Evolutionary conservation across 2,888 invertebrate species (phyloP).

Genomic region (Aleiodes testaceus): DNA sequence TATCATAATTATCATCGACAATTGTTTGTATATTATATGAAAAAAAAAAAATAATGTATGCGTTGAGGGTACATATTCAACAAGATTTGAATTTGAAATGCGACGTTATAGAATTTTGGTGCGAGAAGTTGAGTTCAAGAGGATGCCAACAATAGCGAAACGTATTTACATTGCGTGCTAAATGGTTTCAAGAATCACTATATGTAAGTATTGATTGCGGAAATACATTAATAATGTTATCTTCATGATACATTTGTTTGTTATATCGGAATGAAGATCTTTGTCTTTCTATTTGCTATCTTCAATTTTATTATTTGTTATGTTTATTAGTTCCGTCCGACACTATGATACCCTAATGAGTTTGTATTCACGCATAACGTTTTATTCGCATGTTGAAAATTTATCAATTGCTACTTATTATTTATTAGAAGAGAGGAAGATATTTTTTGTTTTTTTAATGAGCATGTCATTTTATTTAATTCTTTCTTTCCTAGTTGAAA

Average conservation of each 20-base stretch:
- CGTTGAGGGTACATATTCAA: background rate
- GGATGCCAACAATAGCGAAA: slow-evolving; percentile 40
- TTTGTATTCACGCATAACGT: too few relatives aligned
- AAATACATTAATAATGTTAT: slow-evolving; percentile 45
- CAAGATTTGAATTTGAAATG: background rate
- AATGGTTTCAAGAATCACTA: slow-evolving; percentile 47
- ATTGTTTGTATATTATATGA: slow-evolving; percentile 7
- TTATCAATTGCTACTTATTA: too few relatives aligned
- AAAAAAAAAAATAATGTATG: slow-evolving; percentile 27
- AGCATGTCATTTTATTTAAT: slow-evolving; percentile 31
- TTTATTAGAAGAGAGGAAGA: slow-evolving; percentile 21
- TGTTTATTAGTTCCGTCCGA: background rate
- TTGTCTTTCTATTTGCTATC: background rate
- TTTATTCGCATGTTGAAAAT: too few relatives aligned
- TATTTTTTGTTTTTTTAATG: background rate
- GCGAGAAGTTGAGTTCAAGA: slow-evolving; percentile 19
- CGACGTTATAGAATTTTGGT: slow-evolving; percentile 17
- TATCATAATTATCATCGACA: slow-evolving; percentile 13
- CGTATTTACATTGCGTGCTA: slow-evolving; percentile 46
- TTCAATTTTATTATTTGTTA: slow-evolving; percentile 4
- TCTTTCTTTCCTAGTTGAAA: background rate
- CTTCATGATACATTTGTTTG: slow-evolving; percentile 45
- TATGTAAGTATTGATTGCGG: slow-evolving; percentile 55
- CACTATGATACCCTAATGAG: too few relatives aligned
- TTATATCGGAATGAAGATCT: slow-evolving; percentile 22